Base-by-base conservation (phyloP, 2,113 vertebrate genomes). In the Callipepla squamata region DNA sequence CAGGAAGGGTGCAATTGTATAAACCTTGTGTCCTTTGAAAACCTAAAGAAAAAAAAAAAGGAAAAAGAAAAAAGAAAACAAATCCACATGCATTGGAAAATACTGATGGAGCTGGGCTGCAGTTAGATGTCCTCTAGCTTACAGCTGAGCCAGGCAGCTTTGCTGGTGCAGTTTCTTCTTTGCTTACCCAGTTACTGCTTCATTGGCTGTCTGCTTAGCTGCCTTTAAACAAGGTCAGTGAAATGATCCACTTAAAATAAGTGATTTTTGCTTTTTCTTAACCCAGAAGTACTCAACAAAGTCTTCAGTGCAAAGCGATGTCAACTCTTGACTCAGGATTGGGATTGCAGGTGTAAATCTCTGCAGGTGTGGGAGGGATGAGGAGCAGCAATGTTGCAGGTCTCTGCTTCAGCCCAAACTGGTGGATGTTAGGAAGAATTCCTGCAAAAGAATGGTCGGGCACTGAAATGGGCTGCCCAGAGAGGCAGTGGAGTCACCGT, bases 161-260 rank as follows among this genome's bases (percentile, higher is more conserved):
- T 53, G 59, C 74, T 1, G 2, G 22, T 50, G 83, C 1, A 0
- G 13, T 40, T 95, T 78, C 70, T 86, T 87, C 82, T 59, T 48
- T 0, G 0, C 78, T 73, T 85, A 81, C 68, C 55, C 72, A 76
- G 62, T 92, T 92, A 58, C 74, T 79, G 89, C 89, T 91, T 66
- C 85, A 77, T 55, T 0, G 9, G 36, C 70, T 89, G 81, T 73
- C 91, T 87, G 48, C 58, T n/a, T 69, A 32, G 79, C 90, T 92
- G 90, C 72, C 85, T 94, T 93, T 95, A 87, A 70, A 65, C 72
- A 28, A 62, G 30, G 73, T 69, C 72, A 70, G 75, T 94, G 85
- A 95, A 91, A 87, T 77, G 79, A 91, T 92, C 78, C 87, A 89
- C 66, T 86, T 80, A 51, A 75, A 92, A 91, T n/a, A 69, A 2